Evolutionary conservation across 2,888 invertebrate genomes (phyloP).

Genomic region (Conus canariensis): DNA sequence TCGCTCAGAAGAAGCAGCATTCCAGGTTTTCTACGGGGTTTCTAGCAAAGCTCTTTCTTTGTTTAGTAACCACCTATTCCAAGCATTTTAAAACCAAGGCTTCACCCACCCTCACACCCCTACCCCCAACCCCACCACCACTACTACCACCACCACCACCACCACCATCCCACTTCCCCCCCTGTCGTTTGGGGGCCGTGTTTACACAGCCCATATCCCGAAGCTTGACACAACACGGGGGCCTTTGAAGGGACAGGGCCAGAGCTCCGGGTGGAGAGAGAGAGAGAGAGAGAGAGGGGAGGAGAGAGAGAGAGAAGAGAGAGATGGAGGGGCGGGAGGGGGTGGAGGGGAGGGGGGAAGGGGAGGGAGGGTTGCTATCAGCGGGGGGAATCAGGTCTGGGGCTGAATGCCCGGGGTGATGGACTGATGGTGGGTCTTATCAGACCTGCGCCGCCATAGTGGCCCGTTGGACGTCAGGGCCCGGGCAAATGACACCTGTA

Average conservation of each 20-base stretch:
- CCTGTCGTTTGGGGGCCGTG: not conserved
- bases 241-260: constrained; percentile 1
- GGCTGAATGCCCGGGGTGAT: constrained; percentile 29
- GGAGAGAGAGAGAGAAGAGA: not conserved
- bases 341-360: not conserved
- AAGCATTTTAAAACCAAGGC: constrained; percentile 17
- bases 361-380: not conserved
- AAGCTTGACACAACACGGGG: constrained; percentile 20
- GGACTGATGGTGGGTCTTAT: constrained; percentile 10
- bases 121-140: too few relatives aligned
- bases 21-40: not conserved
- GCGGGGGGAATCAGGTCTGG: not conserved
- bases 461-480: not conserved
- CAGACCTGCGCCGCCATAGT: not conserved
- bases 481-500: constrained; percentile 8
- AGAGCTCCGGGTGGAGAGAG: not conserved
- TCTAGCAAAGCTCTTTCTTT: constrained; percentile 3
- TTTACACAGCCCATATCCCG: constrained; percentile 22
- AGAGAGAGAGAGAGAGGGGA: not conserved
- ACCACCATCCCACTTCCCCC: not conserved
- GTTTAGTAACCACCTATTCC: constrained; percentile 27
- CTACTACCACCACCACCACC: too few relatives aligned
- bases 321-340: not conserved
- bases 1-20: not conserved
- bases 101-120: not conserved